Conservation (phyloP, 2,888 invertebrate genomes). For the Hedychridium roseum region DNA sequence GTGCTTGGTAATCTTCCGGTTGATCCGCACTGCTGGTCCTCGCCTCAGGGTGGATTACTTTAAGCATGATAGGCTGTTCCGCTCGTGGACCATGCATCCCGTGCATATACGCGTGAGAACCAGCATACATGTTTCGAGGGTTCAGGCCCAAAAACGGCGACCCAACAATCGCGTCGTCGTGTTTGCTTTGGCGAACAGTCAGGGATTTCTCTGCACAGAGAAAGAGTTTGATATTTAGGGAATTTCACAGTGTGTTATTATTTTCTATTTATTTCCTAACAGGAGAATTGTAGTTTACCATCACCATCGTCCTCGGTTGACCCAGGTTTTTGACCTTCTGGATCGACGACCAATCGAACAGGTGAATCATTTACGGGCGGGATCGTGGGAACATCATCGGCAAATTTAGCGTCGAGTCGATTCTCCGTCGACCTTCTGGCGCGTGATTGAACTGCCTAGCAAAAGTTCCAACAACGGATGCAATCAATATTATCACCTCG, state of each 20-base stretch:
- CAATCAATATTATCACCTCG: no score
- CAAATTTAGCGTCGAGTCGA: conserved; percentile 11
- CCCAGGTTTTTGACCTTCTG: conserved; percentile 12
- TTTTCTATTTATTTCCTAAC: no score
- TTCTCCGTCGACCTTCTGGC: conserved; percentile 17
- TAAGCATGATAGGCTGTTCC: neutral
- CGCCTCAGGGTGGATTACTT: neutral
- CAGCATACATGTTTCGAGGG: conserved; percentile 17
- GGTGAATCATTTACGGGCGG: conserved; percentile 31
- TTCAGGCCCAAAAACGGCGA: conserved; percentile 15
- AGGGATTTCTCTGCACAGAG: conserved; percentile 19
- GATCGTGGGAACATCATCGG: conserved; percentile 39
- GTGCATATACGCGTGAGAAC: neutral
- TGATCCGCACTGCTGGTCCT: neutral
- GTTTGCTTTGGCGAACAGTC: conserved; percentile 11
- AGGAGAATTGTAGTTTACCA: conserved; percentile 11
- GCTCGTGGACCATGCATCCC: no score
- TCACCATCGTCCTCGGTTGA: conserved; percentile 7
- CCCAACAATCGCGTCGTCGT: neutral
- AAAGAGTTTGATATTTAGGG: neutral
- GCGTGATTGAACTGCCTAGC: conserved; percentile 28
- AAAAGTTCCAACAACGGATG: conserved; percentile 11
- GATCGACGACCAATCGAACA: conserved; percentile 13
- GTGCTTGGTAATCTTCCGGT: neutral
- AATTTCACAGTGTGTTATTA: neutral